Evolutionary conservation across 2,797 vertebrate species (phyloP).

Genomic region (Esox masquinongy): DNA sequence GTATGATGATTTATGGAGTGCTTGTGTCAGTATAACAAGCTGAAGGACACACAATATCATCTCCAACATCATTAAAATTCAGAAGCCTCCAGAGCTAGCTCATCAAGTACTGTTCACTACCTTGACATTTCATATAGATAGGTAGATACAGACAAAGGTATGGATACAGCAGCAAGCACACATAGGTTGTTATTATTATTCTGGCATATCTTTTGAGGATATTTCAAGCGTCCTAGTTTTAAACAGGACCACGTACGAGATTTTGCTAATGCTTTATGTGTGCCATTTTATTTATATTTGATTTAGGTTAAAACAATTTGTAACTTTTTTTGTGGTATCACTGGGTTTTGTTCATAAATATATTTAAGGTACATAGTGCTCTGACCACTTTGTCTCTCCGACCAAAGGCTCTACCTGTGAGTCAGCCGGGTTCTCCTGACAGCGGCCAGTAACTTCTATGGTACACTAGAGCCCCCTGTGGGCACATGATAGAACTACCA

Average conservation of each 20-base stretch:
- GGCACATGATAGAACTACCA: conserved; percentile 66
- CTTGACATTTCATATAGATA: conserved; percentile 76
- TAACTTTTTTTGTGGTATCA: conserved; percentile 44
- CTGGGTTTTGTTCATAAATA: conserved; percentile 61
- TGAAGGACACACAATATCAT: conserved; percentile 99
- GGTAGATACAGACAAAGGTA: conserved; percentile 34
- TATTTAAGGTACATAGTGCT: conserved; percentile 61
- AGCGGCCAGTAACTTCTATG: conserved; percentile 72
- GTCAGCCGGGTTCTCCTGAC: conserved; percentile 33
- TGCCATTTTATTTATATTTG: conserved; percentile 42
- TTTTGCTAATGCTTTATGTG: conserved; percentile 6
- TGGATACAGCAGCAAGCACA: background rate
- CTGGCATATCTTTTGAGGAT: conserved; percentile 33
- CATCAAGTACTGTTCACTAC: conserved; percentile 93
- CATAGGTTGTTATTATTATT: conserved; percentile 38
- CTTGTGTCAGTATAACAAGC: conserved; percentile 99
- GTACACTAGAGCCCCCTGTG: conserved; percentile 95
- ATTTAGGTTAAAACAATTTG: conserved; percentile 41
- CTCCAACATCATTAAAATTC: conserved; percentile 99
- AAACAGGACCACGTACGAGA: conserved; percentile 11
- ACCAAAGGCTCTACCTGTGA: conserved; percentile 52
- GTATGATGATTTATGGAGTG: conserved; percentile 99
- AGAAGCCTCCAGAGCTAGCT: conserved; percentile 98
- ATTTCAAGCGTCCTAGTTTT: conserved; percentile 27
- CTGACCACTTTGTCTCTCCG: conserved; percentile 55